Conservation (phyloP, 2,797 vertebrate species). For the Falco columbarius region DNA sequence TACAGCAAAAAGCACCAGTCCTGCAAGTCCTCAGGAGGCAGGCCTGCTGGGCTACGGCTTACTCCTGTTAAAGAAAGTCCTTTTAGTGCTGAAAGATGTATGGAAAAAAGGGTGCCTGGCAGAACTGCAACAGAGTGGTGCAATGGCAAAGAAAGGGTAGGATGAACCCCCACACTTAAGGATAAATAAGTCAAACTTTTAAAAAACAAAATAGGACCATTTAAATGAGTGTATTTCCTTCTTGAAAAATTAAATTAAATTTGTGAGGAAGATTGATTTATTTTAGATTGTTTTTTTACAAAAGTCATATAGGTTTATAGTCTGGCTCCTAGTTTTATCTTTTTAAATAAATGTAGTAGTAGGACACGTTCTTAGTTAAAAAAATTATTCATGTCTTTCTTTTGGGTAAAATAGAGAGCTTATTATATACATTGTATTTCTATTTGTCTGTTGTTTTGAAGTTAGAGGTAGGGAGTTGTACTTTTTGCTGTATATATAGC, state of each 20-base stretch:
- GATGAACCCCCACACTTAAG: not conserved
- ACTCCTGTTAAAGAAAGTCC: not conserved
- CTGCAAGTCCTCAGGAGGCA: not conserved
- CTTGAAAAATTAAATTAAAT: not conserved
- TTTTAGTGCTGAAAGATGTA: not conserved
- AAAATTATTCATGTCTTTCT: not conserved
- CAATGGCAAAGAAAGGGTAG: not conserved
- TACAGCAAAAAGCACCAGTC: not conserved
- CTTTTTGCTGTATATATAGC: not conserved
- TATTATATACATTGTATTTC: not conserved
- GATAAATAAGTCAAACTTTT: not conserved
- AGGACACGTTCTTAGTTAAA: not conserved
- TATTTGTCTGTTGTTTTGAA: not conserved
- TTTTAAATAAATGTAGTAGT: not conserved
- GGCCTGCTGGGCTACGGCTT: not conserved
- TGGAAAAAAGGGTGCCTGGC: not conserved
- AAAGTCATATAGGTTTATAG: not conserved
- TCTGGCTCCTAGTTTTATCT: not conserved
- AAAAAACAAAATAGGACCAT: not conserved
- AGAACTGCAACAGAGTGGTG: not conserved
- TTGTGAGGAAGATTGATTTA: not conserved
- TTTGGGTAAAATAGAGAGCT: not conserved
- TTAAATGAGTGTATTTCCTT: not conserved
- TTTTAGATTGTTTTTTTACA: not conserved
- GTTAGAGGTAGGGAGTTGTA: not conserved